Base-by-base conservation (phyloP, 2,888 invertebrate species). In the Quadroppia sp. region DNA sequence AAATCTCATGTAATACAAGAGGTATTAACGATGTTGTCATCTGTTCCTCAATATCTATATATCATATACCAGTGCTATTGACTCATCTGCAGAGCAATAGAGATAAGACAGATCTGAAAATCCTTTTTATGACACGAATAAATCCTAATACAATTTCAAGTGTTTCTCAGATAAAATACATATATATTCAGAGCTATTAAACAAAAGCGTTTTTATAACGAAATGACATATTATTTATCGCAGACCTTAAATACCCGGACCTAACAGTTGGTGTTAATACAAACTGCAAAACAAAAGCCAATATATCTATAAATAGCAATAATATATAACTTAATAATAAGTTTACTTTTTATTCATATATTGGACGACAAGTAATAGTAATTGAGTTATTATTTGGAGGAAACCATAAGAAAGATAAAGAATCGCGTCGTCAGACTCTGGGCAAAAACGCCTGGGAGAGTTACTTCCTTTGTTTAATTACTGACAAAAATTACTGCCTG, bases 381-480 rank as follows among this genome's bases (percentile, higher is more conserved):
- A 56, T 56, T 56, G 28, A 28, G 15, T 56, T 56, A 56, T 56
- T 56, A 56, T 64, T 36, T 64, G 64, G 64, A 64, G 64, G 64
- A 64, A 64, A 64, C 64, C 4, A 40, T 64, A 15, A 36, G 40
- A 20, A 40, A 64, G 36, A 64, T 40, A 64, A 64, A 23, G 13
- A 53, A 56, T 28, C 13, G 45, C 20, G 23, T 53, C 13, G 53
- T 25, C 23, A 53, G 53, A 56, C 28, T 56, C 15, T 28, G 9
- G 20, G 15, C 30, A 15, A 28, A 11, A 53, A 42, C 25, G 69
- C 69, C 69, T 69, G 69, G 69, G 69, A 69, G 69, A 69, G 69
- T 64, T 32, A 69, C 69, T 69, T 69, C 69, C 69, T 69, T 69
- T 69, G 69, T 69, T 69, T 69, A 69, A 69, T 69, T 69, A 69